Percentiles rank a stretch among this genome's conserved stretches.
phyloP scores from a whole-genome alignment of 2,888 invertebrate species.

The Folsomia candida region DNA sequence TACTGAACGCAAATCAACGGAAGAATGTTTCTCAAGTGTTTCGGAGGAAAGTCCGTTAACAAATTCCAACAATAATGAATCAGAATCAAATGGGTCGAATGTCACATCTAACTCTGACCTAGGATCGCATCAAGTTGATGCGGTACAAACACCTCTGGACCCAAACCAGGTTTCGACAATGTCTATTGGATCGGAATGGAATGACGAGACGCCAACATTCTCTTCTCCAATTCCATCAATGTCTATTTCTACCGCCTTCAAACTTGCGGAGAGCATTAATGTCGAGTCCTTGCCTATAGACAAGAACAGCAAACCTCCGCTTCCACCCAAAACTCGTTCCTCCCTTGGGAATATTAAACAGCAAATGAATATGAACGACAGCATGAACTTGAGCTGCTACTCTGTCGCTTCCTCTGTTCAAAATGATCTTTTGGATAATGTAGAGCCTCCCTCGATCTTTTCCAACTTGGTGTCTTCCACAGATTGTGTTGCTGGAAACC shows the following conservation, averaged over 20 bases:
- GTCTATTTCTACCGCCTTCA: conserved; percentile 41
- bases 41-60: conserved; percentile 10
- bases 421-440: conserved; percentile 31
- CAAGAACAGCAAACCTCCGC: conserved; percentile 13
- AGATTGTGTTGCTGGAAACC: conserved; percentile 33
- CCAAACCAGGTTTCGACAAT: conserved; percentile 40
- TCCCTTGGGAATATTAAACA: conserved; percentile 1
- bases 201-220: conserved; percentile 46
- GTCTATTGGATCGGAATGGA: conserved; percentile 46
- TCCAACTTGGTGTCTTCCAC: conserved; percentile 39
- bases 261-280: conserved; percentile 28
- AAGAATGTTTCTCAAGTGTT: background rate
- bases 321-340: background rate
- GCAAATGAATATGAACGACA: background rate
- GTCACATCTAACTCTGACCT: background rate
- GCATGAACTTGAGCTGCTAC: conserved; percentile 29
- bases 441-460: conserved; percentile 43
- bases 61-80: conserved; percentile 1
- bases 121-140: background rate
- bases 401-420: conserved; percentile 27
- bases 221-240: conserved; percentile 47
- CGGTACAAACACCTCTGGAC: conserved; percentile 16
- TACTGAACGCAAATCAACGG: conserved; percentile 12
- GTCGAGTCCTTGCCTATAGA: conserved; percentile 20
- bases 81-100: conserved; percentile 2